A percentile compares a stretch with the other conserved stretches of the same genome.
phyloP scores from a whole-genome alignment of 35 echinoderm and acorn worm species.

The Ophioderma brevispina region DNA sequence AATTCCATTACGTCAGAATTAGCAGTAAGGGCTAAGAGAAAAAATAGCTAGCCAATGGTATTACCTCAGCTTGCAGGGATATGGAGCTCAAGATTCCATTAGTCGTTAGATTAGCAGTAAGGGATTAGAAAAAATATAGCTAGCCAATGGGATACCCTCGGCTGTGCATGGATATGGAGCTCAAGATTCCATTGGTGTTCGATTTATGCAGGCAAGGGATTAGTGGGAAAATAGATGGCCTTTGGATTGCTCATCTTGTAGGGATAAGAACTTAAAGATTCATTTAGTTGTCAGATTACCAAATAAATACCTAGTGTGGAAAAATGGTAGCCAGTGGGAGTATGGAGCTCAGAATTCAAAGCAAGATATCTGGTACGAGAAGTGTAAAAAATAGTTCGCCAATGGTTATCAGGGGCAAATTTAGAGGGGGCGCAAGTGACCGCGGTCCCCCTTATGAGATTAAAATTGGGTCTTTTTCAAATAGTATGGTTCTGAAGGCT shows the following conservation, averaged over 20 bases:
- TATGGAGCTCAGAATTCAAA: no score
- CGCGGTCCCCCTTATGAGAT: no score
- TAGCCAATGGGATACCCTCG: slow-evolving; percentile 86
- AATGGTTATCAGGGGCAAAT: no score
- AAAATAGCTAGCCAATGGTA: slow-evolving; percentile 64
- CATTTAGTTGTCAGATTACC: no score
- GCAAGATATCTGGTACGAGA: no score
- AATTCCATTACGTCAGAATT: not conserved
- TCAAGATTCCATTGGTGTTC: slow-evolving; percentile 88
- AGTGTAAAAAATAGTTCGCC: no score
- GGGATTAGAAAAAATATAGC: not conserved
- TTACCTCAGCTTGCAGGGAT: slow-evolving; percentile 81
- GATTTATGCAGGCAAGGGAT: slow-evolving; percentile 71
- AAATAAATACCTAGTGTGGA: no score
- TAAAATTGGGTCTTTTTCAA: no score
- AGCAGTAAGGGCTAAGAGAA: not conserved
- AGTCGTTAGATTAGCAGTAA: slow-evolving; percentile 91
- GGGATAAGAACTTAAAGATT: no score
- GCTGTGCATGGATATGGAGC: slow-evolving; percentile 91
- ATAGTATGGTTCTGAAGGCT: no score
- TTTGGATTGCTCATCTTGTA: slow-evolving; percentile 90
- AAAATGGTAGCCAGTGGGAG: no score
- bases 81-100: slow-evolving; percentile 92
- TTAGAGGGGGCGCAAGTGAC: no score
- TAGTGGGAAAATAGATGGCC: not conserved